Evolutionary conservation across 2,888 invertebrate genomes (phyloP).

Genomic region (Loripinus fragilis): DNA sequence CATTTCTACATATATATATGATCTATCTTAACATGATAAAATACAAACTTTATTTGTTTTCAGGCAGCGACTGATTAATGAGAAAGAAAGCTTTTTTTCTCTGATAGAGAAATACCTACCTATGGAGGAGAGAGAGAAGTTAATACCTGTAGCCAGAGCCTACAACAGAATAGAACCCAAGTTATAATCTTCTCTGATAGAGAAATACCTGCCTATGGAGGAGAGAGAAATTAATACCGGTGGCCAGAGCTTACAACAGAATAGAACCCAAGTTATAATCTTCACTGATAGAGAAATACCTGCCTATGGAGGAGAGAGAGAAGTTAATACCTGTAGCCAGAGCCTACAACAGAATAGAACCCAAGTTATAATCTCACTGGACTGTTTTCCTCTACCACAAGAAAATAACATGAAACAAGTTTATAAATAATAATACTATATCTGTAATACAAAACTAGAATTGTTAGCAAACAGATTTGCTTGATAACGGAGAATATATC

Average conservation of each 20-base stretch:
- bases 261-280: conserved; percentile 52
- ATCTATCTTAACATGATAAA: too few relatives aligned
- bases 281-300: conserved; percentile 80
- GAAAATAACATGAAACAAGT: too few relatives aligned
- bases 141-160: conserved; percentile 76
- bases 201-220: conserved; percentile 76
- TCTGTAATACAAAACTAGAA: too few relatives aligned
- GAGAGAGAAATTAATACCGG: conserved; percentile 76
- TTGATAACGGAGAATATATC: too few relatives aligned
- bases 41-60: too few relatives aligned
- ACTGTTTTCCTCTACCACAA: too few relatives aligned
- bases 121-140: conserved; percentile 73
- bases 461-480: too few relatives aligned
- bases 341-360: conserved; percentile 68
- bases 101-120: conserved; percentile 78
- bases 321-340: conserved; percentile 76
- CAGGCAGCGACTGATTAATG: conserved; percentile 75
- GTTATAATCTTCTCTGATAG: conserved; percentile 21
- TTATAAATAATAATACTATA: too few relatives aligned
- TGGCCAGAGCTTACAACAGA: conserved; percentile 72
- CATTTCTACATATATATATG: too few relatives aligned
- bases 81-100: conserved; percentile 75
- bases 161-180: conserved; percentile 65
- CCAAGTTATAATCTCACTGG: conserved; percentile 17
- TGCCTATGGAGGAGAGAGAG: conserved; percentile 76